Percentiles rank a stretch among this genome's conserved stretches.
Conservation (phyloP, 1,140 invertebrate genomes). For the Gyrodactylus salaris region DNA sequence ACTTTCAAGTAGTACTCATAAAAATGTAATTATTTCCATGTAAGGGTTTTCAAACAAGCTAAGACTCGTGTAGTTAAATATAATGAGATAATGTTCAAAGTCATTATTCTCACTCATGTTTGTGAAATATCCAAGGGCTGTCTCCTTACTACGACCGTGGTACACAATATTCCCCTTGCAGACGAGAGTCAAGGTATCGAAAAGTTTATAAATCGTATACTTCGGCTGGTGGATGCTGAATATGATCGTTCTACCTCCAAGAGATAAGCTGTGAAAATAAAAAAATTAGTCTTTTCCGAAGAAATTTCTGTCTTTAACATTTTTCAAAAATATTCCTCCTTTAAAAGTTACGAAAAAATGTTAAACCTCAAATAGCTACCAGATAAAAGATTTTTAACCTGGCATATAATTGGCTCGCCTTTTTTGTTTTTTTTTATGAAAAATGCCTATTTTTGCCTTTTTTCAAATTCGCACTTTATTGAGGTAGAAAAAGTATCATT, state of each 20-base stretch:
- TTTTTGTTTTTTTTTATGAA: no score
- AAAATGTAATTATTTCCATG: background rate
- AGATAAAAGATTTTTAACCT: no score
- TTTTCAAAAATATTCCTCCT: no score
- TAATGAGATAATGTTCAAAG: background rate
- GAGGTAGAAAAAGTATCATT: no score
- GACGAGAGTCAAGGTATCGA: constrained; percentile 16
- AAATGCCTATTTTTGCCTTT: no score
- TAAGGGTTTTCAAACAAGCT: background rate
- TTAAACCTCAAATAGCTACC: no score
- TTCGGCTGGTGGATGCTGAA: constrained; percentile 21
- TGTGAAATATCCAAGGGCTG: constrained; percentile 14
- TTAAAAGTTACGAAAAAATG: no score
- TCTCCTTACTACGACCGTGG: constrained; percentile 14
- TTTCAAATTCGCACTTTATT: no score
- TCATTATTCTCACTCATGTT: constrained; percentile 14
- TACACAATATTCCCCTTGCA: constrained; percentile 15
- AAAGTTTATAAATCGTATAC: constrained; percentile 18
- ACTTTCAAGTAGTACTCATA: no score
- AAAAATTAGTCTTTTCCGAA: no score
- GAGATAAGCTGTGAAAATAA: constrained; percentile 13
- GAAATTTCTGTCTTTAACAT: no score
- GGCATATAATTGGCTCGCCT: no score
- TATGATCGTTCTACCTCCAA: constrained; percentile 16
- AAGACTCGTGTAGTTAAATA: background rate